These are phyloP conservation scores for Parus major DNA, from an alignment of 2,113 vertebrate species.

Conservation along the genomic window DNA sequence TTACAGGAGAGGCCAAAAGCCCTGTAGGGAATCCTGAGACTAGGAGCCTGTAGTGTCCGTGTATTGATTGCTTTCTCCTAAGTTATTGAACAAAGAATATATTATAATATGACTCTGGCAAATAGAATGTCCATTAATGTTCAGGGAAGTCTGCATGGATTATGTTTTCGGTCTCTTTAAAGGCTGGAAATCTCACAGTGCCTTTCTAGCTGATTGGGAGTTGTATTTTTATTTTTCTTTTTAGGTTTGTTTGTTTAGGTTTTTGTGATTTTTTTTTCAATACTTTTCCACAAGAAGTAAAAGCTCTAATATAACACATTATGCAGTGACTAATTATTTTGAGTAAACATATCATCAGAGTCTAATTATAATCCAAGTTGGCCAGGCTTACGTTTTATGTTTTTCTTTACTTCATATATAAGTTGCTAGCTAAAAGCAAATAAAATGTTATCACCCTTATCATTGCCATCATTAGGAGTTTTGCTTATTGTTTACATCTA, in stretches of 20 bases:
- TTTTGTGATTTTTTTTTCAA: too few relatives aligned
- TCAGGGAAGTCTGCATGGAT: neutral
- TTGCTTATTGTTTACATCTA: neutral
- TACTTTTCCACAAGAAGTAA: neutral
- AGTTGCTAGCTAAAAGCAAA: neutral
- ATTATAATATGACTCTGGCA: slow-evolving; percentile 16
- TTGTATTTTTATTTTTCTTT: neutral
- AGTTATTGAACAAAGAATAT: slow-evolving; percentile 50
- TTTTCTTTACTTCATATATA: neutral
- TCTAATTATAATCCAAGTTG: slow-evolving; percentile 41
- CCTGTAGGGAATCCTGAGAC: neutral
- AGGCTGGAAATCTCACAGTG: neutral
- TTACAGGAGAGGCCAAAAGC: slow-evolving; percentile 40
- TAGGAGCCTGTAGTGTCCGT: neutral
- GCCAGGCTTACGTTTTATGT: neutral
- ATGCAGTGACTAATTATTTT: slow-evolving; percentile 13
- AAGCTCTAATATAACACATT: neutral
- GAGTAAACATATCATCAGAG: neutral
- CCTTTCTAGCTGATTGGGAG: neutral
- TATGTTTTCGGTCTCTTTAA: slow-evolving; percentile 43
- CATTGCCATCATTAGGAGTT: neutral
- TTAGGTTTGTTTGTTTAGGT: neutral
- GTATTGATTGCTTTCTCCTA: slow-evolving; percentile 61
- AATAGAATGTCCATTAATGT: slow-evolving; percentile 28
- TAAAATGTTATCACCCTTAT: neutral